A percentile compares a stretch with the other conserved stretches of the same genome.
phyloP scores from a whole-genome alignment of 2,888 invertebrate species.

The Cyclophora punctaria region DNA sequence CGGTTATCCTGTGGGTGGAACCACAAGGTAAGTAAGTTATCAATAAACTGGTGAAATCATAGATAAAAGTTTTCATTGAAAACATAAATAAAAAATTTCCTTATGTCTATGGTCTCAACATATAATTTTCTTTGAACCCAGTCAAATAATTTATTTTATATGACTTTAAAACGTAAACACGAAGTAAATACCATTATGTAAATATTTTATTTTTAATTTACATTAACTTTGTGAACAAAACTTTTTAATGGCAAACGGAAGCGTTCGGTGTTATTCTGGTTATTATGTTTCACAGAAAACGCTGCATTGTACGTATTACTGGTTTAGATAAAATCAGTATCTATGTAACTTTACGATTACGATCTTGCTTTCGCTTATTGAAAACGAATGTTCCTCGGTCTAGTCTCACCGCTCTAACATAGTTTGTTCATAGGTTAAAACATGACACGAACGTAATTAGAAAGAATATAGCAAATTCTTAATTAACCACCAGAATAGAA shows the following conservation, averaged over 20 bases:
- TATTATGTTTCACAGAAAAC: constrained; percentile 17
- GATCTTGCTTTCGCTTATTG: constrained; percentile 41
- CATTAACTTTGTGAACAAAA: constrained; percentile 1
- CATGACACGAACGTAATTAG: constrained; percentile 24
- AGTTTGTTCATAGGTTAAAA: constrained; percentile 8
- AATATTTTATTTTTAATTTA: constrained; percentile 3
- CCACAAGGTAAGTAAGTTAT: too few species aligned
- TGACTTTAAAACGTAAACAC: too few species aligned
- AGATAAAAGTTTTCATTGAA: too few species aligned
- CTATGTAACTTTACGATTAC: constrained; percentile 26
- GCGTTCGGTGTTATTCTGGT: constrained; percentile 17
- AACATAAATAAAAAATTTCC: too few species aligned
- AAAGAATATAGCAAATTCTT: constrained; percentile 25
- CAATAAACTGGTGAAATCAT: too few species aligned
- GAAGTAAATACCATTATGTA: constrained; percentile 2
- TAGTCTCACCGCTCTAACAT: not conserved
- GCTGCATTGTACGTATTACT: constrained; percentile 10
- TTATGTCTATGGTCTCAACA: too few species aligned
- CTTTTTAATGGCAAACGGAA: constrained; percentile 9
- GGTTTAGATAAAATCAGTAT: constrained; percentile 32
- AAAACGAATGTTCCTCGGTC: constrained; percentile 36
- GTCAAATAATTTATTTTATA: too few species aligned
- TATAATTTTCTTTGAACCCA: too few species aligned
- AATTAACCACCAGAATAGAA: constrained; percentile 31
- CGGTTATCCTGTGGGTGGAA: too few species aligned